Evolutionary conservation across 2,797 vertebrate species (phyloP), one percentile per base, ranked within the genome.

Genomic region (Pipistrellus pygmaeus): DNA sequence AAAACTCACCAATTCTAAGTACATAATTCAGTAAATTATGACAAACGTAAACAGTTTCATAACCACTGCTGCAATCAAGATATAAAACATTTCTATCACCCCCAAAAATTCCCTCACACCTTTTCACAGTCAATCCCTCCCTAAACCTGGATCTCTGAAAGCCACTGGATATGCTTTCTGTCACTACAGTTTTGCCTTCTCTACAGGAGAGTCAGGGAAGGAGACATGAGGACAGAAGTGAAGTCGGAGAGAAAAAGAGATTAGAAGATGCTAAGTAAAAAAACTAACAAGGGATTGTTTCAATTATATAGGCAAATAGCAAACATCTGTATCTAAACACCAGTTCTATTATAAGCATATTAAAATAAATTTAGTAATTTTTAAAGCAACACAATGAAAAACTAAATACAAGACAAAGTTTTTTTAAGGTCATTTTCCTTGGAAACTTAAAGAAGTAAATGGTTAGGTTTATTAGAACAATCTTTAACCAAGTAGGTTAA

Each of bases 371-470:
- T 23, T 53, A 53, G 48, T 48, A 83, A 94, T 62, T 82, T 92
- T 77, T 77, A 68, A 83, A 95, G 32, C 41, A 90, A 53, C 64
- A 91, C 51, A 95, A 51, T 76, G 57, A 95, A 18, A 95, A 91
- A 85, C 66, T 44, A 94, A 60, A 94, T 38, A 87, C 0, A 95
- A 91, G 41, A 73, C 83, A 66, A 95, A 71, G 15, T 21, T 62
- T 87, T 62, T 62, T 84, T 55, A 77, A 90, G 53, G 46, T 27
- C 32, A 77, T 86, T 95, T 93, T 78, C 18, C 32, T 82, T 94
- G 38, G 35, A 96, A 94, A 87, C 2, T 23, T 69, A 69, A 93
- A 76, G 88, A 76, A 81, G 57, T 73, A 91, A 71, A 89, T 20
- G 21, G 81, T 85, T 51, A 93, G 27, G 20, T 64, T 81, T 75